Evolutionary conservation across 2,797 vertebrate genomes (phyloP), one percentile per base, ranked within the genome.

Genomic region (Phoeniculus purpureus): DNA sequence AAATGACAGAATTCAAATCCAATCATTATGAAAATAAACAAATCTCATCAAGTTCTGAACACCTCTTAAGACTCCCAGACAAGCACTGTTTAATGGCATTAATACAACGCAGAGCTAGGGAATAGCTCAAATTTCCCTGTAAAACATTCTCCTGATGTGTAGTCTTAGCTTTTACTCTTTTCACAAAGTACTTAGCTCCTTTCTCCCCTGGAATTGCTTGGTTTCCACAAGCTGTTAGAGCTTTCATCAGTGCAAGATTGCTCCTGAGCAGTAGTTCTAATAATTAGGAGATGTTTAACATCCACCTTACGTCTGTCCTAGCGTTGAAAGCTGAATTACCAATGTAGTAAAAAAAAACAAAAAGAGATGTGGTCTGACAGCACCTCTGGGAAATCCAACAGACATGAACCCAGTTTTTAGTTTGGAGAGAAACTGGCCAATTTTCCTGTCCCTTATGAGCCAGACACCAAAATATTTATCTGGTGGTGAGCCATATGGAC

Each of bases 1-100:
- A 92, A 94, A 92, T 90, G 89, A 88, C 31, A 73, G 71, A 92
- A 93, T 81, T 93, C 77, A 85, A 89, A 93, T 85, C 40, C 34
- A 91, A 64, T 89, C 54, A 91, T 83, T 87, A 88, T 12, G 68
- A 91, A 94, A 94, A 90, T 77, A 81, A 92, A 86, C 62, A 83
- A 81, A 87, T 76, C 74, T 94, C 71, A 88, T 73, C 64, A 81
- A 88, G 87, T 84, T 90, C 51, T 74, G 48, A 95, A 62, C 32
- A 64, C 12, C 80, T 87, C 58, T 85, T 55, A 88, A 81, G 50
- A 62, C 0, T 3, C 25, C 40, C 73, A 73, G 54, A 85, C 50
- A 86, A 90, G 62, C 6, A 3, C 59, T 81, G 15, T 43, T 84
- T 65, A 50, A 92, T 71, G 22, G 55, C 66, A 75, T 80, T 88